Conservation (phyloP, 1,140 invertebrate genomes). For the Steinernema khuongi region DNA sequence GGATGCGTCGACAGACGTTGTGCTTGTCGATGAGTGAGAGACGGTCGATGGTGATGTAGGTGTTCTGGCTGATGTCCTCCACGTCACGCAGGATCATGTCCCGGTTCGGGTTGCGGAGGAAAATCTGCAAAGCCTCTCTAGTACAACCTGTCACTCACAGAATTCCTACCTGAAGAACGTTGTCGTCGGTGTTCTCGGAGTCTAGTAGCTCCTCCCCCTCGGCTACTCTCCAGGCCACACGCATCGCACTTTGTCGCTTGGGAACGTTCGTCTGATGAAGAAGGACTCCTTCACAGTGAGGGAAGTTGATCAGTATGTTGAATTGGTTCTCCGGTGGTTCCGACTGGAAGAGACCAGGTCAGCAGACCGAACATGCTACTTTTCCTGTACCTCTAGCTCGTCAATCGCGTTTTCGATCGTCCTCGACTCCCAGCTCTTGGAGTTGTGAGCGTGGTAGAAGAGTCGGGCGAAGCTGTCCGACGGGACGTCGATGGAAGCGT, state of each 20-base stretch:
- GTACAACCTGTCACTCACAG: background rate
- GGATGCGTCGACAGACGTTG: constrained; percentile 24
- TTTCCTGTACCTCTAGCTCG: constrained; percentile 19
- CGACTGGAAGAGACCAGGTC: constrained; percentile 21
- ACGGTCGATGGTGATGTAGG: constrained; percentile 41
- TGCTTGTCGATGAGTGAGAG: constrained; percentile 39
- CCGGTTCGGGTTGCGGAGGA: constrained; percentile 25
- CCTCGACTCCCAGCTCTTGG: constrained; percentile 32
- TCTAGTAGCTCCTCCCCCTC: constrained; percentile 45
- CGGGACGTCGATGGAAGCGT: constrained; percentile 36
- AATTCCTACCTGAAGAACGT: constrained; percentile 32
- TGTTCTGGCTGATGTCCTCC: constrained; percentile 31
- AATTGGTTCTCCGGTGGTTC: constrained; percentile 13
- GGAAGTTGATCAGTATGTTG: constrained; percentile 38
- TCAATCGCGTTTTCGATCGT: constrained; percentile 30
- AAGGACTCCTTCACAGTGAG: constrained; percentile 39
- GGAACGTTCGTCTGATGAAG: constrained; percentile 40
- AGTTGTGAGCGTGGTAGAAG: constrained; percentile 36
- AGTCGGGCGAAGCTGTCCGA: constrained; percentile 36
- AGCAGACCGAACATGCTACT: background rate
- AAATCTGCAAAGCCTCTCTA: constrained; percentile 23
- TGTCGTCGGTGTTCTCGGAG: constrained; percentile 41
- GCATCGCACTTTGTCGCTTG: constrained; percentile 29
- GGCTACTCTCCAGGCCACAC: constrained; percentile 42
- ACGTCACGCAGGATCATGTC: constrained; percentile 31